Evolutionary conservation across 2,888 invertebrate genomes (phyloP).

Genomic region (Sesia apiformis): DNA sequence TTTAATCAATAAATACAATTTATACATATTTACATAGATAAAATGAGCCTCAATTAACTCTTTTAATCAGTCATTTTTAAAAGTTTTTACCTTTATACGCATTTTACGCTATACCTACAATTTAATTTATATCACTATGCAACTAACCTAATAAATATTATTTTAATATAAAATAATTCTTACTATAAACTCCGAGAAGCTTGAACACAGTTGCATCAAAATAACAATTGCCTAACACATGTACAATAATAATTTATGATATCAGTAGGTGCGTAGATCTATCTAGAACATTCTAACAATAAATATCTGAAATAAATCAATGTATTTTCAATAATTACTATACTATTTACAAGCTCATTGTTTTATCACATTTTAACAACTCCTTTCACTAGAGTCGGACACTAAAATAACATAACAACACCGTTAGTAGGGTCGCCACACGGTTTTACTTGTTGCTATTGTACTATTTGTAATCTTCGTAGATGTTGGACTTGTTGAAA

Average conservation of each 20-base stretch:
- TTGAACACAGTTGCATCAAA: slow-evolving; percentile 61
- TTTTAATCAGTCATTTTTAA: no score
- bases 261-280: background rate
- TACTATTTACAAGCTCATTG: slow-evolving; percentile 69
- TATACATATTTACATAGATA: background rate
- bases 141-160: slow-evolving; percentile 10
- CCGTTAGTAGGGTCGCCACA: slow-evolving; percentile 83
- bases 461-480: slow-evolving; percentile 74
- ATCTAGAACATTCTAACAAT: slow-evolving; percentile 30
- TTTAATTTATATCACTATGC: no score
- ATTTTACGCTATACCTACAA: no score
- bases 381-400: slow-evolving; percentile 29
- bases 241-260: background rate
- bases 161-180: slow-evolving; percentile 15
- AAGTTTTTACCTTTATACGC: no score
- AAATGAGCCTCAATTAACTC: no score
- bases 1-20: background rate
- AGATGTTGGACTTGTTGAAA: slow-evolving; percentile 66
- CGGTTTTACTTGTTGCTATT: slow-evolving; percentile 77
- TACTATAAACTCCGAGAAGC: slow-evolving; percentile 33
- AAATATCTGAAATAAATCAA: slow-evolving; percentile 52
- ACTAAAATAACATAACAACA: slow-evolving; percentile 20
- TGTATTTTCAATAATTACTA: slow-evolving; percentile 36
- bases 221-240: slow-evolving; percentile 31
- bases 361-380: slow-evolving; percentile 66